phyloP scores from a whole-genome alignment of 2,888 invertebrate species.

The Trachelus stipa region DNA sequence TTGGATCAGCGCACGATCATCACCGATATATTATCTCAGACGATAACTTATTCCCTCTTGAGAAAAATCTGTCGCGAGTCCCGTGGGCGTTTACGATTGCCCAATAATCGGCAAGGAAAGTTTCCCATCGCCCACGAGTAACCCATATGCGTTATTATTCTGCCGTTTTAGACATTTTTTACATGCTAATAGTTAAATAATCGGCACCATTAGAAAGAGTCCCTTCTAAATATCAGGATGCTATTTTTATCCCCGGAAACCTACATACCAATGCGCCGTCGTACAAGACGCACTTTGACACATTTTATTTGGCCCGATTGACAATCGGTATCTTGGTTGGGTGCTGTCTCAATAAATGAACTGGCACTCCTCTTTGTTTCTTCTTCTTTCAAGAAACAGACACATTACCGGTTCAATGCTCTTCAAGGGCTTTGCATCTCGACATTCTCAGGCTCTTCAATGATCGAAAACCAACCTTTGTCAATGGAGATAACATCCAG shows the following conservation, averaged over 20 bases:
- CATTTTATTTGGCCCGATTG: conserved; percentile 43
- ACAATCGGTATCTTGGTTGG: conserved; percentile 32
- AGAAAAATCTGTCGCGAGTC: conserved; percentile 15
- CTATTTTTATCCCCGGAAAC: conserved; percentile 62
- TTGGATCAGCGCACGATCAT: not conserved
- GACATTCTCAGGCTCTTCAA: not conserved
- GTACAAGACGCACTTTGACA: conserved; percentile 32
- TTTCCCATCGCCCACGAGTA: conserved; percentile 5
- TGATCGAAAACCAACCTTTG: not conserved
- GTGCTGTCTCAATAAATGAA: not conserved
- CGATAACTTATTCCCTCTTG: not conserved
- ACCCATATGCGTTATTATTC: conserved; percentile 12
- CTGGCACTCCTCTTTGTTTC: not conserved
- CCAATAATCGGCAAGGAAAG: conserved; percentile 26
- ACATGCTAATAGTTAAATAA: conserved; percentile 28
- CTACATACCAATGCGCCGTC: conserved; percentile 57
- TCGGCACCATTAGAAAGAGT: conserved; percentile 38
- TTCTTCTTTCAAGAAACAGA: not conserved
- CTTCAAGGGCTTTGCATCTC: not conserved
- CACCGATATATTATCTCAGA: not conserved
- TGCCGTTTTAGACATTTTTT: conserved; percentile 8
- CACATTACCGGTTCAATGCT: not conserved
- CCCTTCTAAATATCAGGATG: conserved; percentile 58
- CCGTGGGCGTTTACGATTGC: conserved; percentile 39
- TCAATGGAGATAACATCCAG: not conserved